A percentile compares a stretch with the other conserved stretches of the same genome.
Conservation (phyloP, 1,140 invertebrate species). For the Polypedilum vanderplanki region DNA sequence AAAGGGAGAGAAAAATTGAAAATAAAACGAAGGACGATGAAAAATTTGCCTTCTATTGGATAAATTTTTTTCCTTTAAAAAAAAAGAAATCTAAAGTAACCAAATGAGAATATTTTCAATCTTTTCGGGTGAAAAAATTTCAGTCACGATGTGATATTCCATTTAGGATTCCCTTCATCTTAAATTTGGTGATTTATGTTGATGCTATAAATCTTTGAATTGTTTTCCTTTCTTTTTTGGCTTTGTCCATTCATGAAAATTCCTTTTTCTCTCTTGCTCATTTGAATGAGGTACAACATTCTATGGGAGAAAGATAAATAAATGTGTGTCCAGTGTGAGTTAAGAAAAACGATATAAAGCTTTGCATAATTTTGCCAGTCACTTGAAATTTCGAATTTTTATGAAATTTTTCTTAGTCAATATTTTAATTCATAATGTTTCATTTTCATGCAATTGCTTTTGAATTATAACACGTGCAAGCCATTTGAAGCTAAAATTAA, state of each 20-base stretch:
- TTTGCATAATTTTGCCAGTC: too few relatives aligned
- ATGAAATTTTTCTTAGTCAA: slow-evolving; percentile 23
- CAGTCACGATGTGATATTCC: not conserved
- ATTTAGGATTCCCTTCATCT: slow-evolving; percentile 1
- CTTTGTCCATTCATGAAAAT: not conserved
- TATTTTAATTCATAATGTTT: not conserved
- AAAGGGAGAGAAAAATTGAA: too few relatives aligned
- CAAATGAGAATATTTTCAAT: not conserved
- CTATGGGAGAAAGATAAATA: too few relatives aligned
- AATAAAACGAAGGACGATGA: too few relatives aligned
- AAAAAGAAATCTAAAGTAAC: too few relatives aligned
- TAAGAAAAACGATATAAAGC: too few relatives aligned
- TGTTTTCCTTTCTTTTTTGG: not conserved
- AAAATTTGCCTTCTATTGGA: too few relatives aligned
- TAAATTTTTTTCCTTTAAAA: too few relatives aligned
- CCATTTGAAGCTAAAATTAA: not conserved
- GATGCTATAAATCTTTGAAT: slow-evolving; percentile 7
- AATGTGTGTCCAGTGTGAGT: too few relatives aligned
- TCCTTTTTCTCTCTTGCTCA: too few relatives aligned
- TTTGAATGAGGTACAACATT: too few relatives aligned
- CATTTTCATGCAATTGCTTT: not conserved
- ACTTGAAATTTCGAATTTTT: not conserved
- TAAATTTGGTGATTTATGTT: slow-evolving; percentile 10
- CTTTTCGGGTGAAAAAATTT: not conserved
- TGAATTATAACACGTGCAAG: not conserved